Base-by-base conservation (phyloP, 2,113 vertebrate genomes). In the Rhombomys opimus region DNA sequence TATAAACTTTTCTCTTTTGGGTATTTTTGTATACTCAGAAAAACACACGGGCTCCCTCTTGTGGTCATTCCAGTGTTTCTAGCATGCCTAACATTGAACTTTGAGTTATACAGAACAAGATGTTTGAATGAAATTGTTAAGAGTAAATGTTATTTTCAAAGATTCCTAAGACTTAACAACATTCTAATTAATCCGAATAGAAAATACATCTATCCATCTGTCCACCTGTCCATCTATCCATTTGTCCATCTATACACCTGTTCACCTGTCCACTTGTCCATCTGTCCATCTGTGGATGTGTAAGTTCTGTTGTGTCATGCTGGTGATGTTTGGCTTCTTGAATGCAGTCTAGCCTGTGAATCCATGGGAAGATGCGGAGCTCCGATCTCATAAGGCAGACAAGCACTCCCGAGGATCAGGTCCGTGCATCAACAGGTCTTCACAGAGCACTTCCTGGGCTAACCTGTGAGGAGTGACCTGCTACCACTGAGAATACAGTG, bases 21-120 rank as follows among this genome's bases (percentile, higher is more conserved):
- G 22, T 23, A 50, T 96, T 75, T 46, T 96, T 0, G 22, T 93
- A 72, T 87, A 68, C 2, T 95, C 73, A 94, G 1, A 89, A 95
- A 98, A 97, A 97, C 97, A 93, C 98, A 59, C 95, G 95, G 96
- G 97, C 98, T 97, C 98, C 98, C 97, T 96, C 98, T 98, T 85
- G 98, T 98, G 98, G 90, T 80, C 0, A 0, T 95, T 87, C 9
- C 77, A 0, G 35, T 84, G 91, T 70, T 76, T 94, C 35, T 0
- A 2, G 86, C 89, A 84, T 92, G 63, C 7, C 23, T 63, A 76
- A 82, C 9, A 72, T 80, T 67, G 41, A 93, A n/a, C 54, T 85
- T 97, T 73, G 41, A 59, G 70, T 89, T 93, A 72, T 0, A 0
- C 8, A 30, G 17, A 20, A 5, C 10, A 87, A 38, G 52, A 78